Evolutionary conservation across 1,140 invertebrate species (phyloP).

Genomic region (Drosophila novamexicana): DNA sequence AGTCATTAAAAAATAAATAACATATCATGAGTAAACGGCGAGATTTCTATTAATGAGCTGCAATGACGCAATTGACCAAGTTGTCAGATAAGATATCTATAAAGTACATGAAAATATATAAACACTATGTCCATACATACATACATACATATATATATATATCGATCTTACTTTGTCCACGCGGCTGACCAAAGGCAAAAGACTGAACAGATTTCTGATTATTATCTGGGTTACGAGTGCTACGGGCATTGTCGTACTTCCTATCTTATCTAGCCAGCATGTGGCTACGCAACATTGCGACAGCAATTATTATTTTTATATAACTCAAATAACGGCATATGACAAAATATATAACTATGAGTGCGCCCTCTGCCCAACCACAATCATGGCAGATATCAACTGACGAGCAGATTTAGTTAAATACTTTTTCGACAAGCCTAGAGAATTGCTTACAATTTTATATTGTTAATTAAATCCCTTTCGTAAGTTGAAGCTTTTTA

Average conservation of each 20-base stretch:
- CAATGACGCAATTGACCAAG: constrained; percentile 62
- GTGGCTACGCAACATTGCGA: constrained; percentile 25
- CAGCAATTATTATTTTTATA: constrained; percentile 41
- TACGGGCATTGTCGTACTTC: constrained; percentile 3
- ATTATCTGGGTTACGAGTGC: constrained; percentile 47
- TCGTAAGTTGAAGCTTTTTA: no score
- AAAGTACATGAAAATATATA: constrained; percentile 8
- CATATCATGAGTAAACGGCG: constrained; percentile 41
- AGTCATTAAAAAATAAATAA: constrained; percentile 43
- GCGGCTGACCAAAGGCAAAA: constrained; percentile 49
- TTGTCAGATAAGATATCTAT: constrained; percentile 51
- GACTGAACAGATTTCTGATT: constrained; percentile 62
- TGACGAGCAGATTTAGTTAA: neutral
- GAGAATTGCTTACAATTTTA: no score
- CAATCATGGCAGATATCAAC: neutral
- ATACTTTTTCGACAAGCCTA: neutral
- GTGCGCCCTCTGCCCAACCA: neutral
- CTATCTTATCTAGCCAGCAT: constrained; percentile 59
- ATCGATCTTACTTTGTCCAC: constrained; percentile 59
- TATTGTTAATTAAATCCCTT: neutral
- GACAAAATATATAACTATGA: constrained; percentile 5
- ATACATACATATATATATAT: neutral
- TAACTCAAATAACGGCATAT: constrained; percentile 37
- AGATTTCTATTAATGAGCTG: constrained; percentile 42
- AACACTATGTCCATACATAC: neutral